Evolutionary conservation across 1,140 invertebrate species (phyloP), one percentile per base, ranked within the genome.

Genomic region (Eupristina koningsbergeri): DNA sequence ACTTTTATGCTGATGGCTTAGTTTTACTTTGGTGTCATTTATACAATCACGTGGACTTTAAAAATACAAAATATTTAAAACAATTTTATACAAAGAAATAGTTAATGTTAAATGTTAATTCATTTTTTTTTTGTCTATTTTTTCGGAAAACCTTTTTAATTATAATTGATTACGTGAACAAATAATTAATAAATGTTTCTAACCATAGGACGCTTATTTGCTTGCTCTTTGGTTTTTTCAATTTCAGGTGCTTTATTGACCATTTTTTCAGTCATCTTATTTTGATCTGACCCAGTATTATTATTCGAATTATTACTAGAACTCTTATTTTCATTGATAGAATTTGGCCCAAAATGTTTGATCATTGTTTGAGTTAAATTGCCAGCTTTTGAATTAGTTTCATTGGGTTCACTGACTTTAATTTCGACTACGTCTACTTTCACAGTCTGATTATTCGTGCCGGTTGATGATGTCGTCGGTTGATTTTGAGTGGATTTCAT

Each of bases 271-370:
- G 26, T 73, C 2, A 13, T 1, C 9, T 80, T 80, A 19, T 15
- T 8, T 6, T 26, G 69, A 29, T 69, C 45, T 15, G 0, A 17
- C 22, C 2, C 58, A 31, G 7, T 22, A 17, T 85, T 82, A 84
- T 80, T 74, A 80, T 84, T 84, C 74, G 58, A 75, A 47, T 34
- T 83, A 19, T 3, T 34, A 36, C 17, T 81, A 19, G 34, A 31
- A 34, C 6, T 58, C 0, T 50, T 80, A 0, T 80, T 29, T 17
- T 76, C 63, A 0, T 36, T 63, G 0, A 0, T 26, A 17, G 78
- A 19, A 31, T 71, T 64, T 11, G 67, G 67, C 5, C 80, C 83
- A 67, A 83, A 85, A 26, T 80, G 83, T 47, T 80, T 84, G 69
- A 84, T 84, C 82, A 84, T 84, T 19, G 78, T 81, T 50, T 81